Evolutionary conservation across 2,797 vertebrate genomes (phyloP).

Genomic region (Pseudochromis fuscus): DNA sequence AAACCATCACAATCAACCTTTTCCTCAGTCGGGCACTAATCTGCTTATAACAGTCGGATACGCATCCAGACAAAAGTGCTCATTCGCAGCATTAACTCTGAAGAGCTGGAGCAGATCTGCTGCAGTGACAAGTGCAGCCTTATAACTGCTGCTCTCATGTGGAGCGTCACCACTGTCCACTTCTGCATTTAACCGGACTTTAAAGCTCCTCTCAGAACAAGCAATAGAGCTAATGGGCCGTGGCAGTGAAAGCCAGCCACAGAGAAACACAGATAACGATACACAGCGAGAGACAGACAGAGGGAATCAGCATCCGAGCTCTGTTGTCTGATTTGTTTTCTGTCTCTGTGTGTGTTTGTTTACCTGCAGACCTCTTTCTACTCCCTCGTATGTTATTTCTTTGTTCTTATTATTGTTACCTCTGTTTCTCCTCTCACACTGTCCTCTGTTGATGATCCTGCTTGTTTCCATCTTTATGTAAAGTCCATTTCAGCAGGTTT

Average conservation of each 20-base stretch:
- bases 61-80: conserved; percentile 28
- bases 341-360: conserved; percentile 3
- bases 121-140: conserved; percentile 43
- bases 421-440: background rate
- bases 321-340: conserved; percentile 39
- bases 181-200: conserved; percentile 52
- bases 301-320: conserved; percentile 11
- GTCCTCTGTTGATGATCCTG: conserved; percentile 2
- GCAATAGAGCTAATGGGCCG: conserved; percentile 53
- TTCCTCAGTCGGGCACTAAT: conserved; percentile 22
- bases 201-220: conserved; percentile 50
- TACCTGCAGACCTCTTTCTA: conserved; percentile 8
- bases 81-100: conserved; percentile 39
- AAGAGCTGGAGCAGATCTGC: conserved; percentile 33
- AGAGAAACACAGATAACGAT: conserved; percentile 35
- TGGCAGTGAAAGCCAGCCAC: conserved; percentile 32
- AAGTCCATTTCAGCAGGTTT: background rate
- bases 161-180: conserved; percentile 44
- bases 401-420: conserved; percentile 14
- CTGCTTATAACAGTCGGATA: conserved; percentile 36
- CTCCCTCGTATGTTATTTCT: conserved; percentile 1
- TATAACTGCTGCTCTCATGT: conserved; percentile 36
- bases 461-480: conserved; percentile 3
- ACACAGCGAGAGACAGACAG: background rate
- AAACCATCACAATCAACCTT: conserved; percentile 17